Conservation (phyloP, 2,888 invertebrate genomes). For the Dioctria linearis region DNA sequence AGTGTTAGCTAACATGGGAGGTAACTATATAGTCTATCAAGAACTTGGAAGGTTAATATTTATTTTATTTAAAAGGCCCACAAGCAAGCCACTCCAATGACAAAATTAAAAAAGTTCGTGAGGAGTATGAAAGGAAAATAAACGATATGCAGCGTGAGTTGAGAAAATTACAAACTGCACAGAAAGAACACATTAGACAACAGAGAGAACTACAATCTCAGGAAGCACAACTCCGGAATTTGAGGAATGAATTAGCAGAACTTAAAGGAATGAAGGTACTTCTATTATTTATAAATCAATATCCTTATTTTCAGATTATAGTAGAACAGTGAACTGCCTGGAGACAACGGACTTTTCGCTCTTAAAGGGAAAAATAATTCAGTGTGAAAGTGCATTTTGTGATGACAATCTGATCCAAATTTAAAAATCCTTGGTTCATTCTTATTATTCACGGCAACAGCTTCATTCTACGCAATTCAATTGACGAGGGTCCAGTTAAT, state of each 20-base stretch:
- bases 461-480: no score
- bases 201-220: slow-evolving; percentile 83
- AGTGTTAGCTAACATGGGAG: slow-evolving; percentile 76
- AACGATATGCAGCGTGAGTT: slow-evolving; percentile 88
- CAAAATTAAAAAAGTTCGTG: slow-evolving; percentile 84
- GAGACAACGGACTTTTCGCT: no score
- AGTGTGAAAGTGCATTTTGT: no score
- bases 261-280: slow-evolving; percentile 87
- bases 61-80: slow-evolving; percentile 28
- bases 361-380: no score
- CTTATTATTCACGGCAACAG: no score
- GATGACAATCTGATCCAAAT: no score
- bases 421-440: no score
- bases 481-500: no score
- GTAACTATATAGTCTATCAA: not conserved
- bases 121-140: slow-evolving; percentile 91
- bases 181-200: slow-evolving; percentile 90
- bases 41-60: slow-evolving; percentile 25
- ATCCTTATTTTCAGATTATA: no score
- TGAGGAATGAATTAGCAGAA: slow-evolving; percentile 83
- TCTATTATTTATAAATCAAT: not conserved
- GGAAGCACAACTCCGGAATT: slow-evolving; percentile 81
- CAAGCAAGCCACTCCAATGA: slow-evolving; percentile 68
- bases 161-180: slow-evolving; percentile 86
- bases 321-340: no score